phyloP scores from a whole-genome alignment of 2,888 invertebrate species.

The Acrobasis consociella region DNA sequence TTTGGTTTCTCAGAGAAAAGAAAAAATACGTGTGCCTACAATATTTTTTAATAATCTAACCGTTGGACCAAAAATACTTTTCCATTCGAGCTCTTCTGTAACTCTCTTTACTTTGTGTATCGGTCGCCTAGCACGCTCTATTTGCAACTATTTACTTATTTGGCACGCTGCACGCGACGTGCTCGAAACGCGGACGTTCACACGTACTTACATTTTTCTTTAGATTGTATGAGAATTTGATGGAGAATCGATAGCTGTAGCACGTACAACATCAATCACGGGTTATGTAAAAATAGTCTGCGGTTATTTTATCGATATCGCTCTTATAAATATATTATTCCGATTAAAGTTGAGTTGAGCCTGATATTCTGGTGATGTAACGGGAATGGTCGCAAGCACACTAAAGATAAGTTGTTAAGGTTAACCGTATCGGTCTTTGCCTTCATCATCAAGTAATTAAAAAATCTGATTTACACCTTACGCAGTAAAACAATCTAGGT shows the following conservation, averaged over 20 bases:
- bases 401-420: no score
- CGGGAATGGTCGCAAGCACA: no score
- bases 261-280: not conserved
- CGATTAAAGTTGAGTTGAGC: not conserved
- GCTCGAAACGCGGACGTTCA: conserved; percentile 14
- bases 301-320: not conserved
- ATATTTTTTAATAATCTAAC: no score
- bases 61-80: no score
- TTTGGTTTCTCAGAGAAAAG: no score
- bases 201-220: conserved; percentile 17
- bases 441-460: no score
- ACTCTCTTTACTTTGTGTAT: conserved; percentile 52
- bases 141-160: conserved; percentile 50
- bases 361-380: no score
- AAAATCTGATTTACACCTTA: no score
- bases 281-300: not conserved
- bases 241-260: conserved; percentile 11
- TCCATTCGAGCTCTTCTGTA: not conserved
- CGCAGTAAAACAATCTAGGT: no score
- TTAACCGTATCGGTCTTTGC: no score
- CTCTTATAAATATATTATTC: not conserved
- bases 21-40: no score
- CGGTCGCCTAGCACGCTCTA: conserved; percentile 73
- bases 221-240: conserved; percentile 1
- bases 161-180: conserved; percentile 27